These are phyloP conservation scores for Sebastes ruberrimus DNA, from an alignment of 2,797 vertebrate genomes.

Conservation along the genomic window DNA sequence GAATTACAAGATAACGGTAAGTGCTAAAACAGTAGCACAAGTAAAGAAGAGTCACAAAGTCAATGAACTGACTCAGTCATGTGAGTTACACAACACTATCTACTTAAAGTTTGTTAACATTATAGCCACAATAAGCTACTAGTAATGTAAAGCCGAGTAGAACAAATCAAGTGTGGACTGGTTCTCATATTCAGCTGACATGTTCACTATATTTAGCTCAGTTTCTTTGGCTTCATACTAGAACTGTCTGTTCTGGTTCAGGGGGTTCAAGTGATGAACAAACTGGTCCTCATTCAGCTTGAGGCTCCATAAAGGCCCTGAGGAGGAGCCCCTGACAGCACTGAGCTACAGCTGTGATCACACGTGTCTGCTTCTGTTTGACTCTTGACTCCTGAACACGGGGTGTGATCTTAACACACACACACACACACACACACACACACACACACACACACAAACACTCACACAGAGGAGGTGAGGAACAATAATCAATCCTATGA, in stretches of 20 bases:
- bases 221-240: background rate
- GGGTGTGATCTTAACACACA: conserved; percentile 3
- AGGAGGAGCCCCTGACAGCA: background rate
- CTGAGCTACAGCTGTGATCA: conserved; percentile 11
- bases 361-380: background rate
- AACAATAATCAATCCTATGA: conserved; percentile 42
- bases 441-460: background rate
- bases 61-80: background rate
- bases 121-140: background rate
- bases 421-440: background rate
- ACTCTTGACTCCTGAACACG: background rate
- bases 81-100: background rate
- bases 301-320: background rate
- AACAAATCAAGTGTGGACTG: background rate
- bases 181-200: background rate
- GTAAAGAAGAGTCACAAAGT: too few species aligned
- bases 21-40: too few species aligned
- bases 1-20: too few species aligned
- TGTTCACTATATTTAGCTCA: background rate
- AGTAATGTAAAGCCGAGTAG: background rate
- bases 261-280: background rate
- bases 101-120: background rate
- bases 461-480: background rate
- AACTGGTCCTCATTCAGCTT: background rate
- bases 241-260: background rate